These are phyloP conservation scores for Calliphora vicina DNA, from an alignment of 1,140 invertebrate species.

Conservation along the genomic window DNA sequence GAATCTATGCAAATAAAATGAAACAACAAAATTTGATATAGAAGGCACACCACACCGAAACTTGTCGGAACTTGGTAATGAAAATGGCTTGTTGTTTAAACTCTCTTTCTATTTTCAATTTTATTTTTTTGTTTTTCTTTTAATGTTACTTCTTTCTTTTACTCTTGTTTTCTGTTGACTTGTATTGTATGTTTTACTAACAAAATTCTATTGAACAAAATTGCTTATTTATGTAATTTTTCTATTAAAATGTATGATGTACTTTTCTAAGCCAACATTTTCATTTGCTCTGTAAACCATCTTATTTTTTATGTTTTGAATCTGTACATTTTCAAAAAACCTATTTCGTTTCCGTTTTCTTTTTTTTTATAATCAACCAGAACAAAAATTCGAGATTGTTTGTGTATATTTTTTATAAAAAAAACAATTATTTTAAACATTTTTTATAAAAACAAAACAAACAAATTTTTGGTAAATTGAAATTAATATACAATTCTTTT, in stretches of 20 bases:
- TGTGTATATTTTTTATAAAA: background rate
- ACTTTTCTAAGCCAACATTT: background rate
- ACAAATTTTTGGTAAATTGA: background rate
- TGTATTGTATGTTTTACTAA: background rate
- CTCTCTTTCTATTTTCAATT: constrained; percentile 3
- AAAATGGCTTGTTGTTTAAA: constrained; percentile 37
- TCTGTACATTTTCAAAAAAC: constrained; percentile 1
- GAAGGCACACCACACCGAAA: constrained; percentile 54
- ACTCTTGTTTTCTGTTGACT: background rate
- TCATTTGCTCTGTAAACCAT: background rate
- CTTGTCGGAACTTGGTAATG: constrained; percentile 64
- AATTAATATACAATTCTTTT: background rate
- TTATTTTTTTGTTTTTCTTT: constrained; percentile 18
- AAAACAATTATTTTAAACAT: constrained; percentile 3
- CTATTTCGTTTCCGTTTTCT: too few relatives aligned
- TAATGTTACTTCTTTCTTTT: background rate
- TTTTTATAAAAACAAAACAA: constrained; percentile 21
- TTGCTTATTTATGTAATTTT: background rate
- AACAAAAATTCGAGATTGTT: constrained; percentile 3
- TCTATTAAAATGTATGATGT: background rate
- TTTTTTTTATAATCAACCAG: background rate
- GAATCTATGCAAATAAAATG: background rate
- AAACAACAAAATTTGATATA: background rate
- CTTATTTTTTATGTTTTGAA: background rate
- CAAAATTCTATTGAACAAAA: background rate